A percentile compares a stretch with the other conserved stretches of the same genome.
These are phyloP conservation scores for Eilema depressum DNA, from an alignment of 2,888 invertebrate genomes.

Conservation along the genomic window DNA sequence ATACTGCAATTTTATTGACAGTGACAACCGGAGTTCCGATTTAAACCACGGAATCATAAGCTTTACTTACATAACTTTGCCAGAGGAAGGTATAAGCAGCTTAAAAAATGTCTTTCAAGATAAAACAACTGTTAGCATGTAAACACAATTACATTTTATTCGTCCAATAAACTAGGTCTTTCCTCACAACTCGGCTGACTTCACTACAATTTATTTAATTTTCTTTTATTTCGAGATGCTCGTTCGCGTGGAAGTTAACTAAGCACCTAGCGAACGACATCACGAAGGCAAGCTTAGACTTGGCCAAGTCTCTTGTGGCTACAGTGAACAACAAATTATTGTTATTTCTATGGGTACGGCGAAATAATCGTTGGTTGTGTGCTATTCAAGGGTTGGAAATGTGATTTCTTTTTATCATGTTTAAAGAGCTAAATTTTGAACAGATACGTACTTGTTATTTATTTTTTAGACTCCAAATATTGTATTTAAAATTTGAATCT, in stretches of 20 bases:
- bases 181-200: slow-evolving; percentile 19
- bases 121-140: not conserved
- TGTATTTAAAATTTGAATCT: not conserved
- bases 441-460: not conserved
- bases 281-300: slow-evolving; percentile 53
- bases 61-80: too few species aligned
- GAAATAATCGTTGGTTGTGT: slow-evolving; percentile 31
- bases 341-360: slow-evolving; percentile 40
- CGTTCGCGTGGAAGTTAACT: slow-evolving; percentile 62
- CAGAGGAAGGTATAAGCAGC: too few species aligned
- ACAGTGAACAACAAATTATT: slow-evolving; percentile 49
- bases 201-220: slow-evolving; percentile 58
- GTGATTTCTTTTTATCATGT: not conserved
- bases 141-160: slow-evolving; percentile 5
- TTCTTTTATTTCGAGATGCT: slow-evolving; percentile 60
- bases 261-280: slow-evolving; percentile 59
- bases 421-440: not conserved
- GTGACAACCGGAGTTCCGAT: too few species aligned
- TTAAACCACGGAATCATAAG: too few species aligned
- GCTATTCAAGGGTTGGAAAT: slow-evolving; percentile 5
- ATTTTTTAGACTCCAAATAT: too few species aligned
- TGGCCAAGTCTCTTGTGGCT: slow-evolving; percentile 45
- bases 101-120: not conserved
- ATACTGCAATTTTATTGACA: too few species aligned
- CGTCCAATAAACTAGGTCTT: slow-evolving; percentile 21